Evolutionary conservation across 2,113 vertebrate species (phyloP), one percentile per base, ranked within the genome.

Genomic region (Glareola pratincola): DNA sequence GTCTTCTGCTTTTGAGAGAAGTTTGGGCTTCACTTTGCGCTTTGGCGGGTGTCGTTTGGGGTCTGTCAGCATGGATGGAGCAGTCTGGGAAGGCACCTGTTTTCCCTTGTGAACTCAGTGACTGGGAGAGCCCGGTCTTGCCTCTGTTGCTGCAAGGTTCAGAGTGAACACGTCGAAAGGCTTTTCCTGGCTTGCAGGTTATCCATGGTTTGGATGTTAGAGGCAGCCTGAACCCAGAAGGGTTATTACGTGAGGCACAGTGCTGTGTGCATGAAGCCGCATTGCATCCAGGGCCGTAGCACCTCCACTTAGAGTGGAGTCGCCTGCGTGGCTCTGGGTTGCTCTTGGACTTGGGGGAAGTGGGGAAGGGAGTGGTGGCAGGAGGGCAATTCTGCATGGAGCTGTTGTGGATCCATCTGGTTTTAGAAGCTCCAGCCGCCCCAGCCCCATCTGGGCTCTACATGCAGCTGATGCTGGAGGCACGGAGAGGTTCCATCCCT

Each of bases 381-480:
- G 69, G 16, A 50, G 16, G 32, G 19, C 1, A 4, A 23, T n/a
- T 71, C 84, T 62, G 17, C 34, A 10, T n/a, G 34, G 43, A 36
- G 10, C 34, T 9, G 5, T 22, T 67, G 41, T 78, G 64, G 15
- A 57, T 89, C 14, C 32, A 75, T 5, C 24, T 82, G 51, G 6
- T 50, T 75, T 93, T 67, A 85, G 66, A 68, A 82, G 67, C 39
- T 64, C 37, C 48, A 77, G 32, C 12, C 1, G 0, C 32, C 72
- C 34, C 57, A 76, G 47, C 14, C 30, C 14, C 29, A n/a, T 15
- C 36, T 6, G 3, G 45, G 24, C 63, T 69, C 14, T 41, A 50
- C 8, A 30, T 0, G 0, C 32, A 93, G n/a, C n/a, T 29, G 47
- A 9, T 0, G 4, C 37, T 75, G 60, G 36, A 78, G 41, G 36